phyloP scores from a whole-genome alignment of 2,888 invertebrate genomes.

The Caenorhabditis sp. region DNA sequence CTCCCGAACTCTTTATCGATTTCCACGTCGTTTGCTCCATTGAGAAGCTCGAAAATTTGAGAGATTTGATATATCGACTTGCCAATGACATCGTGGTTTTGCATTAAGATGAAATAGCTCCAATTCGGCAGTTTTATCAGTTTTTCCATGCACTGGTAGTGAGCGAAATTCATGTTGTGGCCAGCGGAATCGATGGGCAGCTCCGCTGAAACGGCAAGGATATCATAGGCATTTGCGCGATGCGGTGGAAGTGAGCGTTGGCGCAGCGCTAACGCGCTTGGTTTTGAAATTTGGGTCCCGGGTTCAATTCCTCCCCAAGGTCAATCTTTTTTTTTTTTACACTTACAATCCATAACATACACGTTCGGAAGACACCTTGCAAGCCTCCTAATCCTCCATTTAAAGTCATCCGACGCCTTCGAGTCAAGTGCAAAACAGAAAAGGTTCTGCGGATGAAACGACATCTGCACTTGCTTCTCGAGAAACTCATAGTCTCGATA shows the following conservation, averaged over 20 bases:
- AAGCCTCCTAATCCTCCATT: conserved; percentile 29
- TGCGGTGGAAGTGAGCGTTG: too few species aligned
- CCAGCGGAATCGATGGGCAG: conserved; percentile 53
- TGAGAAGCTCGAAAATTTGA: conserved; percentile 47
- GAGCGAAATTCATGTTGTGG: conserved; percentile 62
- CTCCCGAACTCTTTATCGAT: conserved; percentile 50
- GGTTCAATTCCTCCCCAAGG: too few species aligned
- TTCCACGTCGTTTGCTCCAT: conserved; percentile 63
- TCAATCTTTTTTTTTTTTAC: too few species aligned
- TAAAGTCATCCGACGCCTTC: conserved; percentile 38
- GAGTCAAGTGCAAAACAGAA: conserved; percentile 51
- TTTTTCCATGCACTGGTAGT: conserved; percentile 58
- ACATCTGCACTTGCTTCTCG: conserved; percentile 60
- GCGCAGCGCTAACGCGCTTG: too few species aligned
- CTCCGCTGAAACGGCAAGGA: conserved; percentile 60
- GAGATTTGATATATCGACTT: conserved; percentile 57
- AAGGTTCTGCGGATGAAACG: conserved; percentile 59
- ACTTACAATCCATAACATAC: conserved; percentile 7
- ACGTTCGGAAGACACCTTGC: conserved; percentile 52
- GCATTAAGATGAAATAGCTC: conserved; percentile 59
- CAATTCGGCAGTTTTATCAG: conserved; percentile 51
- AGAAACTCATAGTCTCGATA: conserved; percentile 64
- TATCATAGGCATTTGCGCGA: too few species aligned
- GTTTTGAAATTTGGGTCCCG: too few species aligned
- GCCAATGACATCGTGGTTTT: conserved; percentile 64